Percentiles rank a stretch among this genome's conserved stretches.
phyloP scores from a whole-genome alignment of 2,888 invertebrate genomes.

The Ganaspis brasiliensis region DNA sequence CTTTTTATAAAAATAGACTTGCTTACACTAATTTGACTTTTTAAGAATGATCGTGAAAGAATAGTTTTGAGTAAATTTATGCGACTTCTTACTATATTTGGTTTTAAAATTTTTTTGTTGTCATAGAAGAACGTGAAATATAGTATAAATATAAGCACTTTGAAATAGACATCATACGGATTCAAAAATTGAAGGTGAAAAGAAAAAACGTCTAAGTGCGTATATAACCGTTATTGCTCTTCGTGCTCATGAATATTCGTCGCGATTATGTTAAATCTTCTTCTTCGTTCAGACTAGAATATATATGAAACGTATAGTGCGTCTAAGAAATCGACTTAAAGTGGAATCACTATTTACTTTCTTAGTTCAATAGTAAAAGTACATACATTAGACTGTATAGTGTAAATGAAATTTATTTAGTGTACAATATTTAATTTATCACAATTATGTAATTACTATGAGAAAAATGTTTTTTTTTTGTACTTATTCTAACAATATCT shows the following conservation, averaged over 20 bases:
- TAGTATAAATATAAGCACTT: conserved; percentile 4
- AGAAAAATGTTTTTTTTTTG: no score
- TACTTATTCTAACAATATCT: no score
- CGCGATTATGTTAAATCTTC: conserved; percentile 21
- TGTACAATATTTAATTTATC: no score
- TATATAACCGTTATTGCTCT: conserved; percentile 25
- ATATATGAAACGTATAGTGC: not conserved
- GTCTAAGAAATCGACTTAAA: not conserved
- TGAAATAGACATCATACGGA: conserved; percentile 3
- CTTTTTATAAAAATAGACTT: no score
- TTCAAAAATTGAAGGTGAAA: conserved; percentile 33
- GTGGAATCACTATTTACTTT: conserved; percentile 2
- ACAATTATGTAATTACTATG: no score
- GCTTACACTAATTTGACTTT: no score
- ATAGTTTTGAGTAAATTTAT: no score
- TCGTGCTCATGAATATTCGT: conserved; percentile 37
- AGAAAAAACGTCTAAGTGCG: conserved; percentile 26
- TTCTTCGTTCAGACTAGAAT: conserved; percentile 1
- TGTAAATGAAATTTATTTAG: not conserved
- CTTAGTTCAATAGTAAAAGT: conserved; percentile 2
- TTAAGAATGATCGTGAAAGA: no score
- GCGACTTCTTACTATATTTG: no score
- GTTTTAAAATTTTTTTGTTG: not conserved
- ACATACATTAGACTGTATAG: not conserved
- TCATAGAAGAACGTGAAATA: not conserved